Base-by-base conservation (phyloP, 2,797 vertebrate genomes). In the Pipistrellus kuhlii region DNA sequence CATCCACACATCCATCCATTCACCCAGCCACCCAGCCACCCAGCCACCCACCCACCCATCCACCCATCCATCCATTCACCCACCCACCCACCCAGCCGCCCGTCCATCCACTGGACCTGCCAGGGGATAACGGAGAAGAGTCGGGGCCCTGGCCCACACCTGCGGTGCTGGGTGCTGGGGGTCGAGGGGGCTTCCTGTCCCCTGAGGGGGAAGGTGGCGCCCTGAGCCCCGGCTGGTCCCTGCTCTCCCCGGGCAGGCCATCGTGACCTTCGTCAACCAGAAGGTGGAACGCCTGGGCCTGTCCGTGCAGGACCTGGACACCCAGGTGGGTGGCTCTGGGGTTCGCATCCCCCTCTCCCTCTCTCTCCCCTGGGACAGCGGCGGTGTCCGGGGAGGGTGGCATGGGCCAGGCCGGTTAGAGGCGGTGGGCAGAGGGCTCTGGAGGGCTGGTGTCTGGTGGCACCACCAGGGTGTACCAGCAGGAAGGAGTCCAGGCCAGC, bases 261-360 rank as follows among this genome's bases (percentile, higher is more conserved):
- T 99, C 48, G 44, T 99, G 94, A 98, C 98, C 85, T 99, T 99
- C 94, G 98, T 99, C 94, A 99, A 99, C 98, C 98, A 98, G 97
- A 98, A 98, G 8, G 95, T 99, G 96, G 98, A 95, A n/a, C 93
- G 96, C 82, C 88, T 99, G 95, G 99, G 99, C 90, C 97, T 99
- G 93, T 98, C 98, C 0, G 99, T 99, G 97, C 97, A 97, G 48
- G 98, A 99, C 88, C 93, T 99, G 2, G 98, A 99, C 38, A 98
- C 98, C 93, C 99, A 99, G 99, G 99, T 99, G 98, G 62, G 6
- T 0, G 7, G 3, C 1, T 14, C 23, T 18, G 44, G 4, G 80
- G 48, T 35, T 73, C 32, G 2, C 5, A 11, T 5, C 27, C 8
- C 0, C 0, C 7, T 27, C 5, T 30, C 0, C 30, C 1, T 44